Percentiles rank a stretch among this genome's conserved stretches.
phyloP scores from a whole-genome alignment of 1,140 invertebrate species.

The Drosophila tropicalis region DNA sequence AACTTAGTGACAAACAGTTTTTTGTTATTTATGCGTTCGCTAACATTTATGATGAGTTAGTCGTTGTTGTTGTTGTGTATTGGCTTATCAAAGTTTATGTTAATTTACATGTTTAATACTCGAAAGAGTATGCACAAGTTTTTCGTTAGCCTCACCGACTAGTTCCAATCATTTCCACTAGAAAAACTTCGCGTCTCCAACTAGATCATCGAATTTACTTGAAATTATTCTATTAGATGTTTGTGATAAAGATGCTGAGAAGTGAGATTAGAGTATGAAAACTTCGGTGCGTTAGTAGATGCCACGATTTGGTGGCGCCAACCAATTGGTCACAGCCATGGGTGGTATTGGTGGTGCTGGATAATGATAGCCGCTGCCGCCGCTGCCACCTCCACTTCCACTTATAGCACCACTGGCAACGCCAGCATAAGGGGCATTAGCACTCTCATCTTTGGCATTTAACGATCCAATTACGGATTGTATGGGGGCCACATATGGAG shows the following conservation, averaged over 20 bases:
- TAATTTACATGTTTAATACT: slow-evolving; percentile 30
- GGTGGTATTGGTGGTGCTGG: slow-evolving; percentile 28
- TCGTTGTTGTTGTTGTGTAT: slow-evolving; percentile 23
- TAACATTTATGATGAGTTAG: slow-evolving; percentile 58
- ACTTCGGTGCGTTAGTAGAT: slow-evolving; percentile 27
- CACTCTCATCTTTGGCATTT: slow-evolving; percentile 7
- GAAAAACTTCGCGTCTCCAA: neutral
- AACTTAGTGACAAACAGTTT: slow-evolving; percentile 45
- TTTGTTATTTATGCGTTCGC: slow-evolving; percentile 69
- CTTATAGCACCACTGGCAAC: too few species aligned
- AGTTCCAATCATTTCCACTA: neutral
- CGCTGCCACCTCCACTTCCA: neutral
- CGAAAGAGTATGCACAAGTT: neutral
- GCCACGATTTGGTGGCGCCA: slow-evolving; percentile 41
- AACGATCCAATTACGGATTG: slow-evolving; percentile 65
- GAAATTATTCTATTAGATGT: neutral
- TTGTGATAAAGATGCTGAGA: too few species aligned
- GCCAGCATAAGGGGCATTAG: too few species aligned
- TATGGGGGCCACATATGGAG: slow-evolving; percentile 60
- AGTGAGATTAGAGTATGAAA: slow-evolving; percentile 13
- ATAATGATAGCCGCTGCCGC: slow-evolving; percentile 47
- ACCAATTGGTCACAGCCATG: slow-evolving; percentile 16
- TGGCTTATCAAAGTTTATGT: slow-evolving; percentile 61
- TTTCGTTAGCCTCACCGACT: neutral
- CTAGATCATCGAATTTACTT: neutral